Base-by-base conservation (phyloP, 1,140 invertebrate genomes). In the Macrobrachium nipponense region DNA sequence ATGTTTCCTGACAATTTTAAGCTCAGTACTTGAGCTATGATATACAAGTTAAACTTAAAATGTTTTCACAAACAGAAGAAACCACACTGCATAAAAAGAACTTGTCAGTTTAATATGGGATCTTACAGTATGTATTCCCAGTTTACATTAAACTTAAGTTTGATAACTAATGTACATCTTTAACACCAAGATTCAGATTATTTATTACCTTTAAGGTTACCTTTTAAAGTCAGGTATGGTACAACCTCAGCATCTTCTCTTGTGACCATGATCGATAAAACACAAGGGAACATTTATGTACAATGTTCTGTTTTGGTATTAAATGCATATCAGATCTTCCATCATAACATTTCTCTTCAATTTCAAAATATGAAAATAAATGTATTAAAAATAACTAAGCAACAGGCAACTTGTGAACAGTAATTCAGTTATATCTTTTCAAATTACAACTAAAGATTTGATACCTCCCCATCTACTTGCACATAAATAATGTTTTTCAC, bases 341-440 rank as follows among this genome's bases (percentile, higher is more conserved):
- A 86, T 86, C 66, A 51, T 80, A 86, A 86, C 77, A 86, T 86
- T 70, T 80, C 44, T 80, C 83, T 86, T 80, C 76, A 78, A 86
- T 86, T 86, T 86, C 83, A 86, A 86, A 86, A 86, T 86, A 86
- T 86, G 83, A 86, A 86, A 86, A 86, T 86, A 86, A 86, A 86
- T 86, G 83, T 86, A 86, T 86, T 80, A 86, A 86, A 77, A 86
- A 86, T 86, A 86, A 86, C 83, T 61, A 86, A 86, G 83, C 83
- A 86, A 86, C 83, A 86, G 83, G 83, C 83, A 86, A 86, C 83
- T 86, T 86, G 83, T 86, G 83, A 86, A 86, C 83, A 80, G 70
- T 86, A 86, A 80, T 86, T 86, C 68, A 73, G 66, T 78, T 80
- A 62, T 64, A 44, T 58, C 73, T 20, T 73, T 73, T 85, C 64